Evolutionary conservation across 2,113 vertebrate genomes (phyloP).

Genomic region (Leptodactylus fuscus): DNA sequence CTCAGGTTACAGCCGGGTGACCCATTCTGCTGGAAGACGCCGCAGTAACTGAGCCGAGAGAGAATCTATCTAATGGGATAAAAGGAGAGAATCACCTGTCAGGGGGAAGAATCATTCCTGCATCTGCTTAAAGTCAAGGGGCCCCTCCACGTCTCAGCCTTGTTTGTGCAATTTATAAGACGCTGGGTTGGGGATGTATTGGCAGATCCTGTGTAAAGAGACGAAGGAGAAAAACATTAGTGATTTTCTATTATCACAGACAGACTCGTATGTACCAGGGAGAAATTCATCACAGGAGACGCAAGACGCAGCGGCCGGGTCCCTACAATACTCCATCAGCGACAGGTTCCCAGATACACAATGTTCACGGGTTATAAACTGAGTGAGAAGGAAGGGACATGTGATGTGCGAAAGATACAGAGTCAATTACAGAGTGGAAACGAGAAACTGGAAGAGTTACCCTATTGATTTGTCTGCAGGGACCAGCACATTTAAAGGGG

Average conservation of each 20-base stretch:
- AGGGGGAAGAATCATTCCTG: constrained; percentile 14
- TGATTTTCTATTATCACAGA: constrained; percentile 24
- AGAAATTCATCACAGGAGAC: not conserved
- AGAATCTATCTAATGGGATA: not conserved
- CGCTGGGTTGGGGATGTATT: not conserved
- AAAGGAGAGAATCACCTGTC: not conserved
- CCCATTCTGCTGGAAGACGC: not conserved
- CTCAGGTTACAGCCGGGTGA: not conserved
- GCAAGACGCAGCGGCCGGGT: not conserved
- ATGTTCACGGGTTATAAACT: not conserved
- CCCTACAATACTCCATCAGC: not conserved
- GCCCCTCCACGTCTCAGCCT: not conserved
- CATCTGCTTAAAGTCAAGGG: not conserved
- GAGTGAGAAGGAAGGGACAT: not conserved
- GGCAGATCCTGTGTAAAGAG: not conserved
- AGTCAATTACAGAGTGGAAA: not conserved
- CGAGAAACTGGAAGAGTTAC: not conserved
- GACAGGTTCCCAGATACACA: not conserved
- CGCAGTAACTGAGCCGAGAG: not conserved
- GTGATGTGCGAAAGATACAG: not conserved
- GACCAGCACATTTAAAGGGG: not conserved
- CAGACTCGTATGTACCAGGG: not conserved
- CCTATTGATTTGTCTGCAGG: not conserved
- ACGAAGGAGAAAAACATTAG: constrained; percentile 3
- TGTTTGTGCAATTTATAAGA: not conserved